A percentile compares a stretch with the other conserved stretches of the same genome.
Conservation (phyloP, 2,888 invertebrate species). For the Ophion ellenae region DNA sequence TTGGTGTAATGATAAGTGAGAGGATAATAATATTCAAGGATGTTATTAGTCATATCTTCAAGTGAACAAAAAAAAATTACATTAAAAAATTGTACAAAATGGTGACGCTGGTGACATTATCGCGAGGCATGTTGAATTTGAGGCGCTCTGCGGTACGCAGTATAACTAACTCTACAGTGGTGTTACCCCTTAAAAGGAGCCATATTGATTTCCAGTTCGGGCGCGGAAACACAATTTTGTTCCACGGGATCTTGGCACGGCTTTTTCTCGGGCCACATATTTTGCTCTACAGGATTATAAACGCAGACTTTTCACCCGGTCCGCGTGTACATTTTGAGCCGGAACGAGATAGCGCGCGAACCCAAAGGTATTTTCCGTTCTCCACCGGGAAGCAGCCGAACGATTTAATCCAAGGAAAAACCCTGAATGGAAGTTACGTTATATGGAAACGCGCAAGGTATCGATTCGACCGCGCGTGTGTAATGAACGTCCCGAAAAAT, state of each 20-base stretch:
- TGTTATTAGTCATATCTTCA: too few species aligned
- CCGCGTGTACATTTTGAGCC: neutral
- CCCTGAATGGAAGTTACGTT: neutral
- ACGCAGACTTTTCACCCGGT: constrained; percentile 6
- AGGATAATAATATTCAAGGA: too few species aligned
- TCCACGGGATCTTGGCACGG: constrained; percentile 24
- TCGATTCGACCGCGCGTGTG: neutral
- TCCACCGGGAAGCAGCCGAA: too few species aligned
- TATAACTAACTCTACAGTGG: too few species aligned
- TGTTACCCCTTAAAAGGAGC: constrained; percentile 8
- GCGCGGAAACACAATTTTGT: constrained; percentile 60
- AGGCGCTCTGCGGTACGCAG: too few species aligned
- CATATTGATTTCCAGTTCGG: constrained; percentile 50
- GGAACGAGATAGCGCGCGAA: neutral
- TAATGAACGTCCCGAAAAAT: neutral
- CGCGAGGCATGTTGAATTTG: too few species aligned
- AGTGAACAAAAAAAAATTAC: too few species aligned
- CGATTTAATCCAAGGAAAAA: constrained; percentile 1
- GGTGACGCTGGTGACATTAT: too few species aligned
- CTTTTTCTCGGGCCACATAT: neutral
- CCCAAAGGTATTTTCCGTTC: neutral
- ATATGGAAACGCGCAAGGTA: constrained; percentile 9
- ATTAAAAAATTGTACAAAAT: too few species aligned
- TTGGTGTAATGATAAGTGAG: too few species aligned
- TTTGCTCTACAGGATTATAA: neutral